Base-by-base conservation (phyloP, 2,113 vertebrate genomes). In the Apistogramma diplotaenia region DNA sequence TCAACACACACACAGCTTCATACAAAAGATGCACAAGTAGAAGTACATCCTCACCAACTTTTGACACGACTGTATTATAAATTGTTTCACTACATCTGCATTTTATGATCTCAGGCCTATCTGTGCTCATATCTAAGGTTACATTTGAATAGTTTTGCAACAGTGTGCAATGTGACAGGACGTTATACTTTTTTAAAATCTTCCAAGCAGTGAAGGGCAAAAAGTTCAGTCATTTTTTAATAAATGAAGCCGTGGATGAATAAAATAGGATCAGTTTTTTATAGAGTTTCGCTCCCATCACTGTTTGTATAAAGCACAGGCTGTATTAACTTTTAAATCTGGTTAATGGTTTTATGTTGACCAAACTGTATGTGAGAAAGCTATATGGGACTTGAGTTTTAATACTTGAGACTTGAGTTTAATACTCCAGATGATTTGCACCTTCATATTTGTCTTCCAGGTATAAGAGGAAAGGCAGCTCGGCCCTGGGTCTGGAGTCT, bases 401-500 rank as follows among this genome's bases (percentile, higher is more conserved):
- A n/a, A n/a, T n/a, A n/a, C n/a, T n/a, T n/a, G n/a, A n/a, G n/a
- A n/a, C n/a, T n/a, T n/a, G n/a, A n/a, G n/a, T n/a, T n/a, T 31
- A 31, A 4, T 31, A 31, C 29, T 6, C 29, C 12, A 2, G 11
- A 55, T 61, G 4, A 67, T 4, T 5, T 53, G 3, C 23, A 55
- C 16, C 11, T 35, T 21, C 5, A 13, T 16, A 40, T 77, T 55
- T 73, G 10, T 62, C 25, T 92, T 84, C 12, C 78, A 99, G 98
- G 46, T 99, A 99, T 61, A 97, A 79, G 92, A 95, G 98, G 88
- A 98, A 95, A 92, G 96, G 97, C 53, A 89, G 91, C 29, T 97
- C 96, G 3, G 96, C 96, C 49, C 93, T 99, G 78, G 98, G 98
- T 53, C 90, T 99, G 83, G 90, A 98, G 81, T 84, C 86, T 3